A percentile compares a stretch with the other conserved stretches of the same genome.
Evolutionary conservation across 2,888 invertebrate genomes (phyloP).

Genomic region (Pinctada fucata): DNA sequence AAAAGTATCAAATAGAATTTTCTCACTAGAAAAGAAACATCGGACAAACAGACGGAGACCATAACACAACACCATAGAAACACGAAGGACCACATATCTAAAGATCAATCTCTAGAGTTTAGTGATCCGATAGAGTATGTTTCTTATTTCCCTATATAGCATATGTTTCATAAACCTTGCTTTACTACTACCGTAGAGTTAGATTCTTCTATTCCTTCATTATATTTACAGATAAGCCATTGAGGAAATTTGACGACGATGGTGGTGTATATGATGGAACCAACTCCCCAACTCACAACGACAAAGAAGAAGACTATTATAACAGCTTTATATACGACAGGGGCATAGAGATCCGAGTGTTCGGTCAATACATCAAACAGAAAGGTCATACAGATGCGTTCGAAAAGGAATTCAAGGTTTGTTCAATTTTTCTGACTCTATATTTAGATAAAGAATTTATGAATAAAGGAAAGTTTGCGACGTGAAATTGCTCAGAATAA

Average conservation of each 20-base stretch:
- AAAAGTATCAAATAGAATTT: no score
- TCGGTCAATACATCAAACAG: constrained; percentile 1
- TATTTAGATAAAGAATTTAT: neutral
- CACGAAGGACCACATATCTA: no score
- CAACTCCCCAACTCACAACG: neutral
- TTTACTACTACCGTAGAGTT: no score
- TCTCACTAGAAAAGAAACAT: no score
- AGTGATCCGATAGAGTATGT: no score
- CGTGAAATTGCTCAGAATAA: no score
- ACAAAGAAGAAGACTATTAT: constrained; percentile 16
- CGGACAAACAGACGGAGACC: no score
- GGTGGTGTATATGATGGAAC: constrained; percentile 10
- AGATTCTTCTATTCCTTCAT: no score
- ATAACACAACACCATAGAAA: no score
- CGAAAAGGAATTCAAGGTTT: constrained; percentile 23
- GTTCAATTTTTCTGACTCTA: neutral
- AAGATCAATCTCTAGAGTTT: no score
- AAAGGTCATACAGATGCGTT: neutral
- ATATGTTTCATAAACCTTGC: no score
- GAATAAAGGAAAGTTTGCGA: neutral
- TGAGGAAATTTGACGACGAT: neutral
- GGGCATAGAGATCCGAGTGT: neutral
- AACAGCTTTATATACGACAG: constrained; percentile 5
- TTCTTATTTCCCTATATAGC: no score
- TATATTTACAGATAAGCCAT: neutral